A percentile compares a stretch with the other conserved stretches of the same genome.
These are phyloP conservation scores for Hexactinellida sp. DNA, from an alignment of 37 sponge, comb jelly and placozoan genomes.

Conservation along the genomic window DNA sequence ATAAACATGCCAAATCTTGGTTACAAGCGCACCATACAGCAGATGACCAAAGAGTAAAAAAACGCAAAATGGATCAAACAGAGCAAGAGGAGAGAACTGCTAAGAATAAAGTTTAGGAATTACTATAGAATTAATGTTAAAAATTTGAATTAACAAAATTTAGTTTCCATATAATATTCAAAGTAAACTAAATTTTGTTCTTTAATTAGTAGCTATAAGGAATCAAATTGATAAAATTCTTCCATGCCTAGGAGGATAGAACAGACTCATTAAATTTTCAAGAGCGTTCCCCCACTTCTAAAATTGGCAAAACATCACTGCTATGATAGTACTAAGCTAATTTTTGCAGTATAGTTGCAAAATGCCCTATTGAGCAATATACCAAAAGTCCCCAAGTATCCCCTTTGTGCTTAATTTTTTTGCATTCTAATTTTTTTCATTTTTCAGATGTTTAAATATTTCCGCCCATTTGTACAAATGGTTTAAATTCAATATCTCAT, in stretches of 20 bases:
- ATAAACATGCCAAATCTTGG: slow-evolving; percentile 14
- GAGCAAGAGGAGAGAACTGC: not conserved
- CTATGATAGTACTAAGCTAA: no score
- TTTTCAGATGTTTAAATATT: no score
- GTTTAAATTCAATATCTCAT: no score
- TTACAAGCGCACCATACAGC: not conserved
- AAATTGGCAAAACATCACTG: no score
- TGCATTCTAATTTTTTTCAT: no score
- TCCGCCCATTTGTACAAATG: no score
- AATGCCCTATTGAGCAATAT: no score
- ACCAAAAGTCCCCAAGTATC: no score
- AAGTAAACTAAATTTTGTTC: not conserved
- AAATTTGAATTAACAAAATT: not conserved
- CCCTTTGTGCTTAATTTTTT: no score
- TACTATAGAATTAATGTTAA: not conserved
- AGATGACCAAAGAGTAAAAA: not conserved
- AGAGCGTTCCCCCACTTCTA: not conserved
- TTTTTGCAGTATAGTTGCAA: no score
- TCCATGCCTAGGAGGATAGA: not conserved
- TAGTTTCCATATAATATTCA: not conserved
- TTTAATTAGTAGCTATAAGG: not conserved
- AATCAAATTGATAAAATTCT: not conserved
- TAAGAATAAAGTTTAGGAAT: not conserved
- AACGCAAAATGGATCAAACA: not conserved
- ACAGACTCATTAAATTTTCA: not conserved